These are phyloP conservation scores for roundworm (Caenorhabditis elegans) DNA, from an alignment of 1,140 invertebrate species.

Conservation along the genomic window DNA sequence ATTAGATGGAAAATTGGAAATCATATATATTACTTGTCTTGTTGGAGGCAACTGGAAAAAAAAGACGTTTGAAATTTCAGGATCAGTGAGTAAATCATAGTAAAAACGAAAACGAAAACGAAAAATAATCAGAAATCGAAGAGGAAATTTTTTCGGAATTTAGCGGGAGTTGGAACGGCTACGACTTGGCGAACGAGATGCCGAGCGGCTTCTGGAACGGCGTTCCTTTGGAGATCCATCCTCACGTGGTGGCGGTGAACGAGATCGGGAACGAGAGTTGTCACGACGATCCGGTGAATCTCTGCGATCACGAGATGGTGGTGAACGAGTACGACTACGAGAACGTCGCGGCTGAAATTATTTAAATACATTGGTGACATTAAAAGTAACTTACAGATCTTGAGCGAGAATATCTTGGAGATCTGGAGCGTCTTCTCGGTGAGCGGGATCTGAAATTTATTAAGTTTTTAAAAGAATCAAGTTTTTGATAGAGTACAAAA, in stretches of 20 bases:
- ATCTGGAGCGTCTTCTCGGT: constrained; percentile 33
- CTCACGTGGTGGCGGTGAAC: constrained; percentile 70
- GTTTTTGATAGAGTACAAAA: too few relatives aligned
- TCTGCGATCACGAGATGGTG: constrained; percentile 13
- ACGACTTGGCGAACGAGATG: constrained; percentile 88
- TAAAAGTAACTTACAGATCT: neutral
- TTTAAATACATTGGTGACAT: too few relatives aligned
- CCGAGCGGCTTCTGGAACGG: constrained; percentile 69
- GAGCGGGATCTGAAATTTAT: constrained; percentile 21
- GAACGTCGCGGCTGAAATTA: constrained; percentile 1
- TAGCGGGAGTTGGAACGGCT: constrained; percentile 87
- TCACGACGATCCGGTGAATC: constrained; percentile 73
- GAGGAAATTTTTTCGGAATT: neutral
- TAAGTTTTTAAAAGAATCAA: neutral
- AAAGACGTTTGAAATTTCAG: too few relatives aligned
- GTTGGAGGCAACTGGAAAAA: too few relatives aligned
- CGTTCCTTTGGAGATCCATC: constrained; percentile 87
- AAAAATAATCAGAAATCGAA: neutral
- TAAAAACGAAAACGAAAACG: neutral
- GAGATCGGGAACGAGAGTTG: constrained; percentile 74
- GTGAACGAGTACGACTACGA: constrained; percentile 18
- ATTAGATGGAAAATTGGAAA: too few relatives aligned
- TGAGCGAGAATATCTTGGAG: neutral
- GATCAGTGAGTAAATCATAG: too few relatives aligned
- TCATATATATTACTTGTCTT: too few relatives aligned